Percentiles rank a stretch among this genome's conserved stretches.
phyloP scores from a whole-genome alignment of 2,797 vertebrate species.

The Spinibarbus caldwelli region DNA sequence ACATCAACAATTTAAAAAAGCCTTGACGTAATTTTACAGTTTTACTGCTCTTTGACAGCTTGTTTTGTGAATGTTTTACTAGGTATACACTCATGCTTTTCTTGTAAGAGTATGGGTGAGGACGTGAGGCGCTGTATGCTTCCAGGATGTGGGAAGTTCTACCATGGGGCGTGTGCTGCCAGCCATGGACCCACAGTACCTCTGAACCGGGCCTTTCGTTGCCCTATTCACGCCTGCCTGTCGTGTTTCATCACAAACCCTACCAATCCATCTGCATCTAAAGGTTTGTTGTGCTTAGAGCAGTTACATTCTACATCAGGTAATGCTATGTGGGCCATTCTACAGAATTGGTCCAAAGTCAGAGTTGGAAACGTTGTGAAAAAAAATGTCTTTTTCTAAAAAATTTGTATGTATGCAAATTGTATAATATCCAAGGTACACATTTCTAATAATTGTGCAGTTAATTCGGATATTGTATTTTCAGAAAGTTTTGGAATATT shows the following conservation, averaged over 20 bases:
- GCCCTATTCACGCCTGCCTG: conserved; percentile 95
- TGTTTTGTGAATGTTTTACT: conserved; percentile 16
- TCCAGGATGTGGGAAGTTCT: conserved; percentile 95
- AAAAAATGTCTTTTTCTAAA: too few relatives aligned
- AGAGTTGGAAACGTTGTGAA: too few relatives aligned
- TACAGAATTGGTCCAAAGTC: too few relatives aligned
- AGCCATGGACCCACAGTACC: conserved; percentile 86
- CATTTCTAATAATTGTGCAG: too few relatives aligned
- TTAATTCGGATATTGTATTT: too few relatives aligned
- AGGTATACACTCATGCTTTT: conserved; percentile 96
- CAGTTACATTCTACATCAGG: neutral
- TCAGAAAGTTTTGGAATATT: too few relatives aligned
- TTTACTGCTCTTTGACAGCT: neutral
- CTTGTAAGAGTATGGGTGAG: conserved; percentile 89
- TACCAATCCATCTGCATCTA: conserved; percentile 84
- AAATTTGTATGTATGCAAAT: too few relatives aligned
- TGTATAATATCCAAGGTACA: too few relatives aligned
- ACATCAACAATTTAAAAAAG: neutral
- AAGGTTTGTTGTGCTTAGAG: conserved; percentile 78
- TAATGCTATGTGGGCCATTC: too few relatives aligned
- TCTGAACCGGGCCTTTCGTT: conserved; percentile 92
- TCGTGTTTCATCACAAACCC: conserved; percentile 93
- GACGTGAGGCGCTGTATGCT: conserved; percentile 94
- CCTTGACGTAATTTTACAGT: neutral
- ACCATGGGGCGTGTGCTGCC: conserved; percentile 91